Conservation (phyloP, 2,888 invertebrate genomes). For the Napeogenes inachia region DNA sequence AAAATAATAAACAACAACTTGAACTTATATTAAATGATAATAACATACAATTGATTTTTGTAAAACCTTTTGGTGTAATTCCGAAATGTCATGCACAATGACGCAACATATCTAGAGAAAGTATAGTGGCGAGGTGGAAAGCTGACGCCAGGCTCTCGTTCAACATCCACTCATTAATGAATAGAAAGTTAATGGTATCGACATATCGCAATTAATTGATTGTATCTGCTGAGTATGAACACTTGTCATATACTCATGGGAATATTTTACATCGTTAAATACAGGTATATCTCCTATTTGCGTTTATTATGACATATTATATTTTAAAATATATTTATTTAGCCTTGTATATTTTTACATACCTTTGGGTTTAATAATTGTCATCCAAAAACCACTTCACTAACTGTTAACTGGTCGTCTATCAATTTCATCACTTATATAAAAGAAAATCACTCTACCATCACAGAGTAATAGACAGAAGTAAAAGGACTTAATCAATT, state of each 20-base stretch:
- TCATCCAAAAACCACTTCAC: conserved; percentile 1
- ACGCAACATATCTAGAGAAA: conserved; percentile 60
- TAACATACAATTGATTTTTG: not conserved
- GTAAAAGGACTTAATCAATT: not conserved
- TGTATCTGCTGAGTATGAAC: conserved; percentile 16
- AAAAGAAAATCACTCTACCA: not conserved
- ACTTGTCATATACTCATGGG: conserved; percentile 9
- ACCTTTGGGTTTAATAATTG: not conserved
- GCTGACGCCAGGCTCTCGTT: conserved; percentile 29
- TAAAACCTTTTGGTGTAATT: conserved; percentile 15
- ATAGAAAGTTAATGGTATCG: conserved; percentile 58
- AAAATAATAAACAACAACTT: too few relatives aligned
- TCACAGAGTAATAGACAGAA: not conserved
- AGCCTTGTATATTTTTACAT: conserved; percentile 7
- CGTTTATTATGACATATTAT: too few relatives aligned
- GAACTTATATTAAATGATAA: too few relatives aligned
- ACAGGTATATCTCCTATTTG: not conserved
- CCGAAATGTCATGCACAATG: conserved; percentile 37
- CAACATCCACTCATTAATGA: conserved; percentile 54
- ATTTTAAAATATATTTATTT: conserved; percentile 6
- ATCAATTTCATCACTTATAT: not conserved
- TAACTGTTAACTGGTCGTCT: not conserved
- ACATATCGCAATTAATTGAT: conserved; percentile 26
- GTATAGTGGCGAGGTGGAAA: conserved; percentile 38
- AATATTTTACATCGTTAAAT: not conserved